These are phyloP conservation scores for Cryptomyrus ogoouensis DNA, from an alignment of 2,113 vertebrate species.

Conservation along the genomic window DNA sequence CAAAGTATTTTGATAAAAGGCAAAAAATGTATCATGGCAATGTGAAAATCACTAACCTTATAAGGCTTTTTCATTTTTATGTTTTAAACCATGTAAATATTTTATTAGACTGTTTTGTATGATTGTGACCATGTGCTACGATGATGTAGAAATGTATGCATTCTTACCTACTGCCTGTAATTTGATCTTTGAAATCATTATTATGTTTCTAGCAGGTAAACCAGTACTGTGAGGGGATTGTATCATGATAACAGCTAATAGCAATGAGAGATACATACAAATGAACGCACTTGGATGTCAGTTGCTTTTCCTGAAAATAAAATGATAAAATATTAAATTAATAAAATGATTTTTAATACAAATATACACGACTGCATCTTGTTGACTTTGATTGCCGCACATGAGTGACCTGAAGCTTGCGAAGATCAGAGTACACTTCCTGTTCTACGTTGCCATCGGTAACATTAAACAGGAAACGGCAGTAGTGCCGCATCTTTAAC, in stretches of 20 bases:
- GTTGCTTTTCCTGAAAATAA: slow-evolving; percentile 45
- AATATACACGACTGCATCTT: neutral
- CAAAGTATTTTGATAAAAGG: slow-evolving; percentile 55
- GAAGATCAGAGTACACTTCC: neutral
- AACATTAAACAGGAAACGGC: neutral
- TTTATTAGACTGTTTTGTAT: slow-evolving; percentile 56
- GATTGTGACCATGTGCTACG: slow-evolving; percentile 49
- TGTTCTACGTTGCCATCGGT: too few relatives aligned
- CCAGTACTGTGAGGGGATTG: slow-evolving; percentile 30
- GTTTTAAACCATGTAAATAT: slow-evolving; percentile 48
- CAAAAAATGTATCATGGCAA: slow-evolving; percentile 43
- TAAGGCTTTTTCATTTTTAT: slow-evolving; percentile 36
- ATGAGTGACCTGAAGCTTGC: neutral
- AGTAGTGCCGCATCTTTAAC: neutral
- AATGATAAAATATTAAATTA: slow-evolving; percentile 20
- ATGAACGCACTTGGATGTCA: slow-evolving; percentile 52
- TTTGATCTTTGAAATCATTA: slow-evolving; percentile 53
- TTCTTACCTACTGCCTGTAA: slow-evolving; percentile 50
- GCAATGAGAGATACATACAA: slow-evolving; percentile 34
- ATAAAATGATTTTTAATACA: slow-evolving; percentile 45
- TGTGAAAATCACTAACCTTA: slow-evolving; percentile 48
- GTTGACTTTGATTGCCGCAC: neutral
- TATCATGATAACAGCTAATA: neutral
- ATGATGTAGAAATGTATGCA: slow-evolving; percentile 54
- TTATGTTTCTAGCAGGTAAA: slow-evolving; percentile 39